Evolutionary conservation across 2,888 invertebrate species (phyloP).

Genomic region (Eueremaeus valkanovi): DNA sequence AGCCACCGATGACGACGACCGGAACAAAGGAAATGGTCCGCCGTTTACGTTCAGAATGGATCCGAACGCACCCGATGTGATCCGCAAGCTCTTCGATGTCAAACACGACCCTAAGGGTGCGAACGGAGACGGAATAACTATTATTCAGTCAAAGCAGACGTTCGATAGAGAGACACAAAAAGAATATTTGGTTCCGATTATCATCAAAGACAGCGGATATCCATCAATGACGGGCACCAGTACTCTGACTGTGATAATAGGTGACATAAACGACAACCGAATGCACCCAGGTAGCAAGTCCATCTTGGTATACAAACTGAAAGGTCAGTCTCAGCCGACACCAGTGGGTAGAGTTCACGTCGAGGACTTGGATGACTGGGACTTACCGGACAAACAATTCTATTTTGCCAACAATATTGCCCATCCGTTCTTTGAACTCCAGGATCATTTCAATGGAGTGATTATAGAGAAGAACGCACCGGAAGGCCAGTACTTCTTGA

Average conservation of each 20-base stretch:
- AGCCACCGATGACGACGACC: slow-evolving; percentile 88
- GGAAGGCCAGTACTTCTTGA: slow-evolving; percentile 60
- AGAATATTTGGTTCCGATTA: slow-evolving; percentile 92
- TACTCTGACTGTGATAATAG: slow-evolving; percentile 91
- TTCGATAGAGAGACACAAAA: slow-evolving; percentile 95
- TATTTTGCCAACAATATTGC: slow-evolving; percentile 79
- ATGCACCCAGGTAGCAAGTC: slow-evolving; percentile 96
- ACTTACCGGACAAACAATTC: slow-evolving; percentile 93
- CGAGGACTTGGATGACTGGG: slow-evolving; percentile 98
- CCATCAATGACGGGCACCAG: slow-evolving; percentile 96
- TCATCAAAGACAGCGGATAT: slow-evolving; percentile 93
- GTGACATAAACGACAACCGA: slow-evolving; percentile 96
- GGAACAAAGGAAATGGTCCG: slow-evolving; percentile 90
- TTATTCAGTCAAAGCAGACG: slow-evolving; percentile 84
- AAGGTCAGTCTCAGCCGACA: slow-evolving; percentile 70
- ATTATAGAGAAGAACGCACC: slow-evolving; percentile 92
- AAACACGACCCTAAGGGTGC: slow-evolving; percentile 96
- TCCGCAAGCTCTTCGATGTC: slow-evolving; percentile 89
- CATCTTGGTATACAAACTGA: slow-evolving; percentile 94
- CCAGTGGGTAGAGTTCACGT: slow-evolving; percentile 94
- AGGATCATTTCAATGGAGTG: slow-evolving; percentile 89
- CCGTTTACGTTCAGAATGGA: slow-evolving; percentile 93
- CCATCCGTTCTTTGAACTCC: slow-evolving; percentile 79
- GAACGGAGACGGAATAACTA: slow-evolving; percentile 95
- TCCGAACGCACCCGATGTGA: slow-evolving; percentile 87